Evolutionary conservation across 2,888 invertebrate genomes (phyloP), one percentile per base, ranked within the genome.

Genomic region (Trichopoda pennipes): DNA sequence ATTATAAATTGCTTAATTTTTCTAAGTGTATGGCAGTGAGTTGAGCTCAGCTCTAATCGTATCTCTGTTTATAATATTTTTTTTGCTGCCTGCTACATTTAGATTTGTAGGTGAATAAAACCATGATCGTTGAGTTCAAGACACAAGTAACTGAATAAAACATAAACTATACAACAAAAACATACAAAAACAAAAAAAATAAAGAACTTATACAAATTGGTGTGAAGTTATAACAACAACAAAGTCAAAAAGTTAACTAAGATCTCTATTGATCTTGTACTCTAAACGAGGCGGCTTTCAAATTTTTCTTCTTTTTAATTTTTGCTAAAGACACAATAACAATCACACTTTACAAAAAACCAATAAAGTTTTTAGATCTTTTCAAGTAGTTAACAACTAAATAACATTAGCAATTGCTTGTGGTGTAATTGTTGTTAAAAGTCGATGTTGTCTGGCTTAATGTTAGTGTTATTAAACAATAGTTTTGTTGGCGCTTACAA

Each of bases 21-120:
- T 70, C 28, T 58, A 56, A 60, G 60, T 75, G 80, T 44, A 51
- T 35, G 12, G 14, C 44, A 44, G 12, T 12, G 35, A 56, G 56
- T 35, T n/a, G 17, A 68, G 60, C 53, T 73, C 12, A n/a, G n/a
- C n/a, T 55, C 35, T 55, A 73, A 68, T 53, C 60, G 55, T 68
- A 61, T 66, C 58, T 73, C 28, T 35, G 70, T 77, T 44, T 21
- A 55, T 16, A 28, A 8, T 75, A 35, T 66, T 38, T 58, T 23
- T 38, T 58, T 28, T 42, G 68, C 17, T 3, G 23, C 47, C 66
- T 19, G 58, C 23, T 85, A 85, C 85, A 85, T 86, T 84, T 82
- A 85, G 86, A 86, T 89, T 88, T 89, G 88, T 89, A 89, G 88
- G 88, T 89, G 88, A 89, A 87, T 85, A 85, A 87, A 86, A 87